Conservation (phyloP, 2,797 vertebrate genomes). For the Morus bassanus region DNA sequence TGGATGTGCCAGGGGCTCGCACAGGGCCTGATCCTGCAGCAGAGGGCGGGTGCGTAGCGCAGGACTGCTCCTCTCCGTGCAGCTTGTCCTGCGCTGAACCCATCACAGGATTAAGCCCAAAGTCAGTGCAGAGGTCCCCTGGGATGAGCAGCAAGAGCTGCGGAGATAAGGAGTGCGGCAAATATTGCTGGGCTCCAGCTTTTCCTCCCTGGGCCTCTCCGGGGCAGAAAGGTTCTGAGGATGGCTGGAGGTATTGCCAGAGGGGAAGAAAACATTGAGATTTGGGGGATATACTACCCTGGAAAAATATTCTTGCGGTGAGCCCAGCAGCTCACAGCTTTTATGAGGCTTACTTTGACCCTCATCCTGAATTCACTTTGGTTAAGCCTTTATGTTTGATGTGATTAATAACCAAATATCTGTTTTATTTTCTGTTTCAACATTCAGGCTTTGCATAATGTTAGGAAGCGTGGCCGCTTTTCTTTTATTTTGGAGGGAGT, state of each 20-base stretch:
- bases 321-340: background rate
- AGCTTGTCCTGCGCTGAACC: background rate
- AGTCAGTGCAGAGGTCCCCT: background rate
- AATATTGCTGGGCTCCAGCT: background rate
- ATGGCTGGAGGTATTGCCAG: background rate
- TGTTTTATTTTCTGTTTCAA: background rate
- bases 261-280: background rate
- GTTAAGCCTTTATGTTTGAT: background rate
- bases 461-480: background rate
- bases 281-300: background rate
- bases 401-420: accelerated
- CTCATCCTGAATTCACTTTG: background rate
- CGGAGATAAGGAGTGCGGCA: background rate
- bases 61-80: background rate
- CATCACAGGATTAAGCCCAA: accelerated
- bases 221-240: background rate
- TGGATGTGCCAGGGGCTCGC: accelerated
- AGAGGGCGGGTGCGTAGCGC: accelerated
- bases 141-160: background rate
- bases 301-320: accelerated
- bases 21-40: background rate
- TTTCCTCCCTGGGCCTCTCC: background rate
- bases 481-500: background rate
- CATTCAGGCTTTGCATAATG: background rate
- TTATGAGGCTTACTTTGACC: accelerated